These are phyloP conservation scores for Hippocampus abdominalis DNA, from an alignment of 2,113 vertebrate genomes.

Conservation along the genomic window DNA sequence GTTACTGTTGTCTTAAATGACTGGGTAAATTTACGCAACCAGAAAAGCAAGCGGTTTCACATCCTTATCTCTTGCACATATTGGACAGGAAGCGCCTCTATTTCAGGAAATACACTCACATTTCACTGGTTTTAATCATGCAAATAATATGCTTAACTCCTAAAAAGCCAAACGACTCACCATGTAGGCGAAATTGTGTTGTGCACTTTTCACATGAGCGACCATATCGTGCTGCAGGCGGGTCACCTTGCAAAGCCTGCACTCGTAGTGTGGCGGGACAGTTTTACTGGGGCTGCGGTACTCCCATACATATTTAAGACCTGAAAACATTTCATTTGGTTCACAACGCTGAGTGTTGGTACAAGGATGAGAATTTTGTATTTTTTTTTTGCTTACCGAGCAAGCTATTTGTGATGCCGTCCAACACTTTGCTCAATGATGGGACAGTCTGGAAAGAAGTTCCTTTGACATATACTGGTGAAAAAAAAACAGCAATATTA, in stretches of 20 bases:
- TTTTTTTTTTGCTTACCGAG: slow-evolving; percentile 60
- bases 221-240: slow-evolving; percentile 70
- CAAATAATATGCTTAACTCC: background rate
- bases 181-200: slow-evolving; percentile 72
- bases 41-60: background rate
- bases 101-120: background rate
- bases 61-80: background rate
- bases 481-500: slow-evolving; percentile 18
- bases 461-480: slow-evolving; percentile 66
- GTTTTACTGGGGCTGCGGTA: slow-evolving; percentile 75
- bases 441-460: slow-evolving; percentile 61
- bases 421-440: slow-evolving; percentile 62
- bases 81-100: background rate
- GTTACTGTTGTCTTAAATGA: background rate
- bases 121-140: too few relatives aligned
- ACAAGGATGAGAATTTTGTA: background rate
- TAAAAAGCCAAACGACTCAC: slow-evolving; percentile 42
- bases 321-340: slow-evolving; percentile 43
- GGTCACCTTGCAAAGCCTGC: slow-evolving; percentile 71
- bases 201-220: slow-evolving; percentile 73
- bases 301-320: slow-evolving; percentile 77
- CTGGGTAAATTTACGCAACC: background rate
- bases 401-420: slow-evolving; percentile 50
- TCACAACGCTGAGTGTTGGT: background rate
- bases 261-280: slow-evolving; percentile 75